Evolutionary conservation across 2,113 vertebrate species (phyloP).

Genomic region (Pavo muticus): DNA sequence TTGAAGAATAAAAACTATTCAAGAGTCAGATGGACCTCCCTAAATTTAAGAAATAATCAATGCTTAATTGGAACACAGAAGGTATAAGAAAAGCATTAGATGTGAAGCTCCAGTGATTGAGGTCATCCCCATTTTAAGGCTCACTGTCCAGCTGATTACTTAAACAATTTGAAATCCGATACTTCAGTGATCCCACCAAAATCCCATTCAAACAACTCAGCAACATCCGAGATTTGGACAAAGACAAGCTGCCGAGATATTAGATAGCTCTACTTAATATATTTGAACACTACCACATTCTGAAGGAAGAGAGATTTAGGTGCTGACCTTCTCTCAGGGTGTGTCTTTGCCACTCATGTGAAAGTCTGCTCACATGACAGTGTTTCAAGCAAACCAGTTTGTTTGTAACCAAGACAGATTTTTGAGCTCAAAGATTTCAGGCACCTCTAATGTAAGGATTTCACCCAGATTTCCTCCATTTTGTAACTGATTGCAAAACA

Average conservation of each 20-base stretch:
- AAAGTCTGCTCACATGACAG: neutral
- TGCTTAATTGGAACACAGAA: neutral
- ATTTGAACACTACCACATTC: neutral
- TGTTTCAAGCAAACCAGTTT: neutral
- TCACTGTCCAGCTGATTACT: neutral
- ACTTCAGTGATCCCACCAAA: neutral
- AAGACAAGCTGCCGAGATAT: neutral
- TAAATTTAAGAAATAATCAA: neutral
- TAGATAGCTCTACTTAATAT: neutral
- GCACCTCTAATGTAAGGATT: neutral
- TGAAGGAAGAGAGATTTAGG: neutral
- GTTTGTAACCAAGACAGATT: neutral
- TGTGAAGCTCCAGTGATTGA: neutral
- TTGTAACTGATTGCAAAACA: neutral
- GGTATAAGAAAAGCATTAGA: neutral
- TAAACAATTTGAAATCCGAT: neutral
- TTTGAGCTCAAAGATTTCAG: neutral
- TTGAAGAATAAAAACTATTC: neutral
- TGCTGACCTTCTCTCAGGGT: neutral
- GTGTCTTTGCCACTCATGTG: neutral
- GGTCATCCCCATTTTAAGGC: neutral
- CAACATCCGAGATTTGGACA: neutral
- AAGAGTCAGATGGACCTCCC: neutral
- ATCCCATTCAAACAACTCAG: neutral
- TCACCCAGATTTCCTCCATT: neutral